These are phyloP conservation scores for Hylaeus anthracinus DNA, from an alignment of 1,140 invertebrate genomes.

Conservation along the genomic window DNA sequence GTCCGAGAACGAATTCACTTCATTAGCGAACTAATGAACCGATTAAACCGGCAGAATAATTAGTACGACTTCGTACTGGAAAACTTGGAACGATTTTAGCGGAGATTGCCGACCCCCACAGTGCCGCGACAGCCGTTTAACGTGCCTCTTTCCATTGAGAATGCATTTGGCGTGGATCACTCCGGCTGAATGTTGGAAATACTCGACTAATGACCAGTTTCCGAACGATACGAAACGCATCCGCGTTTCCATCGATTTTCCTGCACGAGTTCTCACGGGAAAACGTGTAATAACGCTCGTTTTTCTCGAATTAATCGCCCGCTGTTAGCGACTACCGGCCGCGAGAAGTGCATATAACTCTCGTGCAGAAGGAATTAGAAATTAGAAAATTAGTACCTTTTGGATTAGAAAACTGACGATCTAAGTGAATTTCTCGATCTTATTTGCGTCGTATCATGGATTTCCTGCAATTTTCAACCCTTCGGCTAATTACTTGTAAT, in stretches of 20 bases:
- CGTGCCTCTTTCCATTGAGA: slow-evolving; percentile 18
- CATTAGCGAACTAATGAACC: slow-evolving; percentile 64
- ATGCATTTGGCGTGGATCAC: slow-evolving; percentile 2
- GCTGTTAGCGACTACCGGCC: background rate
- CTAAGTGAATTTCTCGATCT: too few species aligned
- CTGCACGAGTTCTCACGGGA: slow-evolving; percentile 6
- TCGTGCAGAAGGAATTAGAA: background rate
- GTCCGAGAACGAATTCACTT: background rate
- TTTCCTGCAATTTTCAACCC: too few species aligned
- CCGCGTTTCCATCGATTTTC: slow-evolving; percentile 24
- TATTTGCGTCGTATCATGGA: background rate
- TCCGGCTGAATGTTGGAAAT: slow-evolving; percentile 25
- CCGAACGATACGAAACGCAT: slow-evolving; percentile 4
- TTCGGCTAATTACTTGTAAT: too few species aligned
- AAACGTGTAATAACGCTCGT: background rate
- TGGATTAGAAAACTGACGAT: too few species aligned
- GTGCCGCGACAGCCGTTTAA: slow-evolving; percentile 28
- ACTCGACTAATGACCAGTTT: slow-evolving; percentile 13
- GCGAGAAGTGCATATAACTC: slow-evolving; percentile 1
- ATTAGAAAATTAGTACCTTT: background rate
- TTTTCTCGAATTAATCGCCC: slow-evolving; percentile 3
- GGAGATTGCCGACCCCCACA: slow-evolving; percentile 55
- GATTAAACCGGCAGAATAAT: slow-evolving; percentile 66
- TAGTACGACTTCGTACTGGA: slow-evolving; percentile 54
- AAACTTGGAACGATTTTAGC: slow-evolving; percentile 56